Conservation (phyloP, 2,113 vertebrate genomes). For the Muntiacus reevesi region DNA sequence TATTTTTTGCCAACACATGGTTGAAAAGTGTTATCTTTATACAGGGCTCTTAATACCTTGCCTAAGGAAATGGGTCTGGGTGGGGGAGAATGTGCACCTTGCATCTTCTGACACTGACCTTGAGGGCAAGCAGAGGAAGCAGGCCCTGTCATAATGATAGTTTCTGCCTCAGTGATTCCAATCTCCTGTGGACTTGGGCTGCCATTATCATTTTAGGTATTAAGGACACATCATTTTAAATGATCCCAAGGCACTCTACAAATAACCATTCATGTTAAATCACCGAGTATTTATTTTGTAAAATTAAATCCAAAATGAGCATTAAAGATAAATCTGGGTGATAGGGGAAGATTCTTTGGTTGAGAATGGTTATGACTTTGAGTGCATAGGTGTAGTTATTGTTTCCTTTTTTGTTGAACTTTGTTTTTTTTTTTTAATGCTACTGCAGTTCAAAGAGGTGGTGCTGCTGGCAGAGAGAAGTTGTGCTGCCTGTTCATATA, state of each 20-base stretch:
- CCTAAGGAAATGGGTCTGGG: not conserved
- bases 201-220: not conserved
- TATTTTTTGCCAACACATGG: not conserved
- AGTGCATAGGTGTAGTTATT: not conserved
- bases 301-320: not conserved
- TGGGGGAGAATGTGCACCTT: not conserved
- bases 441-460: not conserved
- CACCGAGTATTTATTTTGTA: not conserved
- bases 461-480: not conserved
- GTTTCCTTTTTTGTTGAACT: not conserved
- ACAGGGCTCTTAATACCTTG: not conserved
- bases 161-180: not conserved
- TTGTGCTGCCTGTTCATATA: not conserved
- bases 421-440: not conserved
- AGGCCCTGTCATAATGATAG: not conserved
- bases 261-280: not conserved
- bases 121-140: not conserved
- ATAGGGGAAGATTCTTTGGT: not conserved
- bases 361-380: not conserved
- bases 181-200: not conserved
- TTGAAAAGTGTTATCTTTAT: not conserved
- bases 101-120: not conserved
- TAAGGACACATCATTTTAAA: not conserved
- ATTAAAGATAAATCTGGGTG: not conserved
- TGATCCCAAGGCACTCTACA: not conserved